Conservation (phyloP, 2,888 invertebrate genomes). For the Cryptosula pallasiana region DNA sequence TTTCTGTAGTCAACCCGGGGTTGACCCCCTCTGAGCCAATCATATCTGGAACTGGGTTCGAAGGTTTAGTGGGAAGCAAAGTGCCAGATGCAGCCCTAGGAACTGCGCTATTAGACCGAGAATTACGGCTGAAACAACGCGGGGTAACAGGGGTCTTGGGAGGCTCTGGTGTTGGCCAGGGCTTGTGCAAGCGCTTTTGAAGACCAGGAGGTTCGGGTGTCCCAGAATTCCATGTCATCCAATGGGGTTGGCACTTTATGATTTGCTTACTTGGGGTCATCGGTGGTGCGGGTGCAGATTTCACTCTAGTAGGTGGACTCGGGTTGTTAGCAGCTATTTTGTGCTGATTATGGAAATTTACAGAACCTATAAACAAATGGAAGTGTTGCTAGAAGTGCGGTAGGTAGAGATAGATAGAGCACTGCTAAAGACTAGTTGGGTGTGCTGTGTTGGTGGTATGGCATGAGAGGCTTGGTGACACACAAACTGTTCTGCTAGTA, state of each 20-base stretch:
- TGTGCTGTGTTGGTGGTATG: not conserved
- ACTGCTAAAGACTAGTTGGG: not conserved
- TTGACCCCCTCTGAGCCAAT: slow-evolving; percentile 10
- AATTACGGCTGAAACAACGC: slow-evolving; percentile 6
- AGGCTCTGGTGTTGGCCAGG: slow-evolving; percentile 17
- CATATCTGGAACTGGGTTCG: slow-evolving; percentile 4
- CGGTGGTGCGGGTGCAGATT: not conserved
- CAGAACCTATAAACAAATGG: slow-evolving; percentile 21
- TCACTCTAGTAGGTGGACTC: not conserved
- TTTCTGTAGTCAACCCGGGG: not conserved
- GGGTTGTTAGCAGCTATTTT: slow-evolving; percentile 2
- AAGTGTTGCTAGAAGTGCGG: not conserved
- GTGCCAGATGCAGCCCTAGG: not conserved
- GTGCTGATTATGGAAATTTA: slow-evolving; percentile 20
- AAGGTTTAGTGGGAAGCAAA: not conserved
- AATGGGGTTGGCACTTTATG: not conserved
- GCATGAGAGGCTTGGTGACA: not conserved
- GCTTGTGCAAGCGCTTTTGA: slow-evolving; percentile 10
- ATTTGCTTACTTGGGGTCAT: not conserved
- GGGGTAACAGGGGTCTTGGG: not conserved
- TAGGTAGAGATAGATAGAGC: not conserved
- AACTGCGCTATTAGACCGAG: not conserved
- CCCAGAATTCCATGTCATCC: slow-evolving; percentile 18
- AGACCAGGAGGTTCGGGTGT: slow-evolving; percentile 21
- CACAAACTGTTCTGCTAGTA: too few relatives aligned